Conservation (phyloP, 2,113 vertebrate genomes). For the Ascaphus truei region DNA sequence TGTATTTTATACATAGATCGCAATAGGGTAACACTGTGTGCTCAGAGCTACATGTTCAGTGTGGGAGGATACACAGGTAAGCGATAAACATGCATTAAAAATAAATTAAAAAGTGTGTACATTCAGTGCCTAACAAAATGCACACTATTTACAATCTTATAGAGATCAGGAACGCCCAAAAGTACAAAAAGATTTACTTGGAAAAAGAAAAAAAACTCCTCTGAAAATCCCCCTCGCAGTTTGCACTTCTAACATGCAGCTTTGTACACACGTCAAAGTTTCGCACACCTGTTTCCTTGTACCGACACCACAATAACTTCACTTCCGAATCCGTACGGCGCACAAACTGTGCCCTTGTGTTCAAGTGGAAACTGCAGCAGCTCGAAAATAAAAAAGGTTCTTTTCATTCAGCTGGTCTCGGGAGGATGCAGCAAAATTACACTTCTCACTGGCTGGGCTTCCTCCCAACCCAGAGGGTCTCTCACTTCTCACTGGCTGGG, state of each 20-base stretch:
- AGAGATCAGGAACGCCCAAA: not conserved
- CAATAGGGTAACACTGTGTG: too few relatives aligned
- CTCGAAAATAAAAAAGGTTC: not conserved
- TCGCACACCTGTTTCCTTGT: slow-evolving; percentile 5
- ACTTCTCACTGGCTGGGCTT: too few relatives aligned
- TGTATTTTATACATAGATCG: too few relatives aligned
- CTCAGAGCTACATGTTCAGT: too few relatives aligned
- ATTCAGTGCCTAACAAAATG: not conserved
- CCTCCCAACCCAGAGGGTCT: too few relatives aligned
- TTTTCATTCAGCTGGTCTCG: not conserved
- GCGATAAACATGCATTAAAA: too few relatives aligned
- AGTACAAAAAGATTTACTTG: not conserved
- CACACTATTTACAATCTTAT: not conserved
- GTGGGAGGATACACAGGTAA: too few relatives aligned
- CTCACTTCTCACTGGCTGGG: too few relatives aligned
- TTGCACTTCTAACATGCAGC: not conserved
- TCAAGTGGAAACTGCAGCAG: not conserved
- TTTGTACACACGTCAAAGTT: not conserved
- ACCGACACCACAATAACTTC: not conserved
- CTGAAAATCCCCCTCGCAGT: not conserved
- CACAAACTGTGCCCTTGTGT: slow-evolving; percentile 5
- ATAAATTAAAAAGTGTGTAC: too few relatives aligned
- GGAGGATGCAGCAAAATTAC: not conserved
- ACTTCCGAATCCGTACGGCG: not conserved
- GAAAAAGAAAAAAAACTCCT: not conserved